Conservation (phyloP, 2,888 invertebrate species). For the Callimorpha dominula region DNA sequence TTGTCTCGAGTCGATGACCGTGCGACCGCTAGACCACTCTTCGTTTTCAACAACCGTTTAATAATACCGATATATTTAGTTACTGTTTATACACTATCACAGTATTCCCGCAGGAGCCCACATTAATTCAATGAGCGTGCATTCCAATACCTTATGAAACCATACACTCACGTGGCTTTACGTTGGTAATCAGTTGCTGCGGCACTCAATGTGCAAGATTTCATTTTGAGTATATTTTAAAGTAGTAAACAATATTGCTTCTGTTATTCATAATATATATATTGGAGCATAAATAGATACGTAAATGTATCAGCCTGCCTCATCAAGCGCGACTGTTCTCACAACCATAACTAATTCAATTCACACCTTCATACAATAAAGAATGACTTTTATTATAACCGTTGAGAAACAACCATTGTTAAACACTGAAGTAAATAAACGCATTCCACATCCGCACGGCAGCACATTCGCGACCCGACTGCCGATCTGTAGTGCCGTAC, state of each 20-base stretch:
- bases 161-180: slow-evolving; percentile 6
- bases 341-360: slow-evolving; percentile 54
- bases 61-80: slow-evolving; percentile 41
- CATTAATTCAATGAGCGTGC: slow-evolving; percentile 10
- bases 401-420: slow-evolving; percentile 29
- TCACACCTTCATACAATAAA: slow-evolving; percentile 45
- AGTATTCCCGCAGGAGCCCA: slow-evolving; percentile 6
- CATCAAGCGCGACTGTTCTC: slow-evolving; percentile 41
- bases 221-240: slow-evolving; percentile 5
- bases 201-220: slow-evolving; percentile 5
- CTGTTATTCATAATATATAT: neutral
- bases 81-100: slow-evolving; percentile 25
- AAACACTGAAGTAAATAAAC: slow-evolving; percentile 21
- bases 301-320: slow-evolving; percentile 36
- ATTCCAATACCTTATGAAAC: slow-evolving; percentile 14
- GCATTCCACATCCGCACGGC: slow-evolving; percentile 36
- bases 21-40: slow-evolving; percentile 66
- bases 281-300: slow-evolving; percentile 30
- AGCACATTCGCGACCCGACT: slow-evolving; percentile 45
- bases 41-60: slow-evolving; percentile 43
- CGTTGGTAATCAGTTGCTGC: neutral
- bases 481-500: slow-evolving; percentile 22
- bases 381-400: slow-evolving; percentile 26
- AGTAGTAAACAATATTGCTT: neutral
- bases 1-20: slow-evolving; percentile 81